Evolutionary conservation across 1,140 invertebrate species (phyloP).

Genomic region (Coelopa frigida): DNA sequence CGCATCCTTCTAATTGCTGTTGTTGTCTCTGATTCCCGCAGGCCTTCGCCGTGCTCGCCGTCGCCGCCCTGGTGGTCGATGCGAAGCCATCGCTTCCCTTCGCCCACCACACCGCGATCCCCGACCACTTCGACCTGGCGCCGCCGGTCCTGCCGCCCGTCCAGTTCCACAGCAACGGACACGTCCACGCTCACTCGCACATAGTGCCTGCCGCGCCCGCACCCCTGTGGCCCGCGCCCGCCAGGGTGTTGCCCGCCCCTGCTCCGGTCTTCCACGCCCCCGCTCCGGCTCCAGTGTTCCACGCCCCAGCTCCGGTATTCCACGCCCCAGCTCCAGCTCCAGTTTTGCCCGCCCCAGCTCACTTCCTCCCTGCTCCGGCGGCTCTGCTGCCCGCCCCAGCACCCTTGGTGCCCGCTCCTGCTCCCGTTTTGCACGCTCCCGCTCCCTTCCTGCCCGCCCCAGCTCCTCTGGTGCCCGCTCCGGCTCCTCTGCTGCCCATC

Average conservation of each 20-base stretch:
- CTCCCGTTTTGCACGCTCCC: constrained; percentile 11
- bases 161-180: constrained; percentile 10
- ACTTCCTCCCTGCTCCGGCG: constrained; percentile 14
- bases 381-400: constrained; percentile 8
- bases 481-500: constrained; percentile 18
- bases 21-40: background rate
- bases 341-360: constrained; percentile 14
- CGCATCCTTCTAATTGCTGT: background rate
- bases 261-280: constrained; percentile 6
- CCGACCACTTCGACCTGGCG: constrained; percentile 15
- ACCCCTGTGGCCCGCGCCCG: too few species aligned
- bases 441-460: constrained; percentile 14
- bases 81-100: constrained; percentile 32
- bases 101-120: constrained; percentile 10
- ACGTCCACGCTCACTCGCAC: too few species aligned
- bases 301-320: constrained; percentile 12
- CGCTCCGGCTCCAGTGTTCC: constrained; percentile 7
- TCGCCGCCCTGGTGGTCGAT: constrained; percentile 13
- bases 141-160: constrained; percentile 17
- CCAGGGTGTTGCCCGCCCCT: background rate
- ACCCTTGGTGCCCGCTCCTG: constrained; percentile 12
- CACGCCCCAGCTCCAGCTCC: constrained; percentile 14
- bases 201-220: too few species aligned
- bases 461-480: constrained; percentile 17
- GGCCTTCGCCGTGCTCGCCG: constrained; percentile 11